Evolutionary conservation across 1,140 invertebrate genomes (phyloP).

Genomic region (Pristionchus pacificus): DNA sequence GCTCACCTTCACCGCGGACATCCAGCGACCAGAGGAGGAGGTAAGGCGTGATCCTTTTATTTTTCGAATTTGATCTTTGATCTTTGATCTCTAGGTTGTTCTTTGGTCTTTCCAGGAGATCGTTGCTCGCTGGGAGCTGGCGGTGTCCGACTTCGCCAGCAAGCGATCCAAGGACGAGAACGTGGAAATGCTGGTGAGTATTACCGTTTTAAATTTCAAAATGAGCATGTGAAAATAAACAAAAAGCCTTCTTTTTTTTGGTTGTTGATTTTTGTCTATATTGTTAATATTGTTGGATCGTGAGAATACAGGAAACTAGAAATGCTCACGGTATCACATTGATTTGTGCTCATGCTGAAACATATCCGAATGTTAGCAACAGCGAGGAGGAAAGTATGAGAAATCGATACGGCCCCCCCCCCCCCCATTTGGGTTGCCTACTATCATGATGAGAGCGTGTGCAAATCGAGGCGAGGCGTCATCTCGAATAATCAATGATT

Average conservation of each 20-base stretch:
- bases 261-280: background rate
- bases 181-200: conserved; percentile 36
- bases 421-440: conserved; percentile 11
- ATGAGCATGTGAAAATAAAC: background rate
- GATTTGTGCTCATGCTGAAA: no score
- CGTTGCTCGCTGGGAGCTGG: conserved; percentile 31
- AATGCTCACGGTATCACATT: conserved; percentile 32
- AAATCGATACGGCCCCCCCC: no score
- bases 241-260: background rate
- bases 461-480: no score
- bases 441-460: conserved; percentile 12
- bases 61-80: background rate
- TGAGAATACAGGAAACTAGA: conserved; percentile 8
- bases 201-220: conserved; percentile 6
- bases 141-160: conserved; percentile 34
- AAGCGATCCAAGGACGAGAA: conserved; percentile 17
- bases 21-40: conserved; percentile 25
- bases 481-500: no score
- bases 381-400: conserved; percentile 6
- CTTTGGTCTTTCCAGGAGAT: conserved; percentile 18
- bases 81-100: conserved; percentile 2
- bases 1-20: conserved; percentile 44
- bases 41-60: background rate
- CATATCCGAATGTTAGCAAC: no score
- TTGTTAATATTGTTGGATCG: conserved; percentile 4